These are phyloP conservation scores for Indicator maculatus DNA, from an alignment of 2,113 vertebrate species.

Conservation along the genomic window DNA sequence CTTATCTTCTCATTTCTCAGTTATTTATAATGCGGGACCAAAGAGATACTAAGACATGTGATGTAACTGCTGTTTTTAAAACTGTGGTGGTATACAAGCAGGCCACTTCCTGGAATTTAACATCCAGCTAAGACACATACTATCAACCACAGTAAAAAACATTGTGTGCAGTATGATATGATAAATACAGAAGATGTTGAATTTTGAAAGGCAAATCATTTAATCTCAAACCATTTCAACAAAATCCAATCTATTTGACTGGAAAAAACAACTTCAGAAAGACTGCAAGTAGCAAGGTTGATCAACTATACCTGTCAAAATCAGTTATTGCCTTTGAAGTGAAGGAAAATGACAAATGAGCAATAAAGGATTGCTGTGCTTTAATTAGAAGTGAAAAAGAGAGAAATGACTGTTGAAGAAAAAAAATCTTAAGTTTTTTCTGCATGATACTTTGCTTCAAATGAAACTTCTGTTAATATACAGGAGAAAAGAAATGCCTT, in stretches of 20 bases:
- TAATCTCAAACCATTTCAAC: neutral
- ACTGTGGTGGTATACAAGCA: neutral
- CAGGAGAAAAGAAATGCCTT: neutral
- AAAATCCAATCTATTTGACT: neutral
- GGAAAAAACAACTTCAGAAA: neutral
- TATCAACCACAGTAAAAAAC: neutral
- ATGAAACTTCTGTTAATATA: slow-evolving; percentile 1
- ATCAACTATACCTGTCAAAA: slow-evolving; percentile 74
- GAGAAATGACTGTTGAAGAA: neutral
- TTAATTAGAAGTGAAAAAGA: slow-evolving; percentile 30
- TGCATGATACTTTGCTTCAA: slow-evolving; percentile 40
- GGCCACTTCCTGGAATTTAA: neutral
- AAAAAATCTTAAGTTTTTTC: slow-evolving; percentile 32
- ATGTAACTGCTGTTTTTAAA: slow-evolving; percentile 10
- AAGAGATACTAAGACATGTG: neutral
- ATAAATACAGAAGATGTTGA: neutral
- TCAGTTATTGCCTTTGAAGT: slow-evolving; percentile 61
- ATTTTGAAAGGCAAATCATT: slow-evolving; percentile 18
- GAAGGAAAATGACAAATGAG: slow-evolving; percentile 71
- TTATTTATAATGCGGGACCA: neutral
- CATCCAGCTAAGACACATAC: neutral
- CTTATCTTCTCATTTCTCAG: slow-evolving; percentile 12
- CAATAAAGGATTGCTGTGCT: slow-evolving; percentile 63
- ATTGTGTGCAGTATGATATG: neutral
- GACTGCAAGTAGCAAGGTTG: neutral